A percentile compares a stretch with the other conserved stretches of the same genome.
These are phyloP conservation scores for Pardosa pseudoannulata DNA, from an alignment of 2,888 invertebrate species.

Conservation along the genomic window DNA sequence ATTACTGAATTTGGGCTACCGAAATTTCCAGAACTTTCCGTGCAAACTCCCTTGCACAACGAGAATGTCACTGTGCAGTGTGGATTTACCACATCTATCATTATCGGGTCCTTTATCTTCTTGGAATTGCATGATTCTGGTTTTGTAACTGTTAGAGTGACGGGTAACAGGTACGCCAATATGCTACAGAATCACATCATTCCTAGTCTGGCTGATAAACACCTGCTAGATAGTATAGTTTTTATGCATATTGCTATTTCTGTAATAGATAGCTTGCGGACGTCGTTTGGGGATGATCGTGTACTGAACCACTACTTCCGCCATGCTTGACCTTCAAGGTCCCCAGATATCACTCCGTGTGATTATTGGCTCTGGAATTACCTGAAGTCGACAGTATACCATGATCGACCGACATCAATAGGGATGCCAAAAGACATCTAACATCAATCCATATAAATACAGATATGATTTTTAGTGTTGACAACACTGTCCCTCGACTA, in stretches of 20 bases:
- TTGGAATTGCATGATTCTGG: neutral
- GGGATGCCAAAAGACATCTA: constrained; percentile 1
- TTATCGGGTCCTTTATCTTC: neutral
- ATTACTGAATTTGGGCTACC: neutral
- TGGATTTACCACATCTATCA: too few relatives aligned
- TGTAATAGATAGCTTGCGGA: constrained; percentile 8
- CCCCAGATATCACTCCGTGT: too few relatives aligned
- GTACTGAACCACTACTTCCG: constrained; percentile 14
- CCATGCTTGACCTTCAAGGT: constrained; percentile 15
- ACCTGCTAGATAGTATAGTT: too few relatives aligned
- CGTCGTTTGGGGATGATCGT: neutral
- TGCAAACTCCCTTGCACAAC: constrained; percentile 13
- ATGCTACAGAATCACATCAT: too few relatives aligned
- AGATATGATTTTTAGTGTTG: neutral
- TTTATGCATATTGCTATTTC: neutral
- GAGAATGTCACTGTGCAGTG: neutral
- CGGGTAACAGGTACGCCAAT: too few relatives aligned
- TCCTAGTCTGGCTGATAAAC: too few relatives aligned
- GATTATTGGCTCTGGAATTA: neutral
- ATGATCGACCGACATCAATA: constrained; percentile 12
- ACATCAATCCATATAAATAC: neutral
- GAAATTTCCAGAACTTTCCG: neutral
- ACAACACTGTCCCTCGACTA: neutral
- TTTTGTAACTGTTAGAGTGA: too few relatives aligned
- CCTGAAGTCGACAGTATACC: neutral